Base-by-base conservation (phyloP, 2,888 invertebrate genomes). In the Himalopsyche anomala region DNA sequence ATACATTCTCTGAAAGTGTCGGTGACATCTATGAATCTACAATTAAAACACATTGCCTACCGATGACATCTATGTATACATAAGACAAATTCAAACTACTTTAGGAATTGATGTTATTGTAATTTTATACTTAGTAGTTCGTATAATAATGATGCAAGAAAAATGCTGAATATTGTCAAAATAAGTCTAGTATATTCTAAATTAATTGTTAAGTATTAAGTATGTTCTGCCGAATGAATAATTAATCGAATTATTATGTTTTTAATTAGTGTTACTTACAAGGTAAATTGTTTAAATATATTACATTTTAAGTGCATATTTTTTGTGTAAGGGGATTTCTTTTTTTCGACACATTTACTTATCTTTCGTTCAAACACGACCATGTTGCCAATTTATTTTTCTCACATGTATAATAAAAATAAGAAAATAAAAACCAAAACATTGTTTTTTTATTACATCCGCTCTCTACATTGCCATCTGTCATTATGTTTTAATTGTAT, bases 261-360 rank as follows among this genome's bases (percentile, higher is more conserved):
- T 74, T 74, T 74, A 38, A 36, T 74, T 74, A 74, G 74, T 36
- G 74, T 74, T 74, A 74, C 11, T 74, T 19, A 74, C 12, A 51
- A 36, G 38, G 28, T 74, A 38, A 69, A 69, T 69, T 12, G 19
- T 69, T 28, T 89, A 89, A 87, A 81, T 62, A 84, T 89, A 89
- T 89, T 87, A 88, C 51, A 51, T 51, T 51, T 51, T 87, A 87
- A 89, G 88, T 89, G 89, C 89, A 84, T 88, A 89, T 89, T 89
- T 86, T 88, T 89, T 89, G 88, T 86, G 82, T 87, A 83, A 80
- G 86, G 88, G 89, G 81, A 85, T 88, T 28, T 51, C 51, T 80
- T 88, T 86, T 83, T 88, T 86, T 83, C 38, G 84, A 17, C 84
- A 62, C 84, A 19, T 83, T 83, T 51, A 84, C 74, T 80, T 85